These are phyloP conservation scores for Paelopatides confundens DNA, from an alignment of 53 echinoderm and acorn worm genomes.

Conservation along the genomic window DNA sequence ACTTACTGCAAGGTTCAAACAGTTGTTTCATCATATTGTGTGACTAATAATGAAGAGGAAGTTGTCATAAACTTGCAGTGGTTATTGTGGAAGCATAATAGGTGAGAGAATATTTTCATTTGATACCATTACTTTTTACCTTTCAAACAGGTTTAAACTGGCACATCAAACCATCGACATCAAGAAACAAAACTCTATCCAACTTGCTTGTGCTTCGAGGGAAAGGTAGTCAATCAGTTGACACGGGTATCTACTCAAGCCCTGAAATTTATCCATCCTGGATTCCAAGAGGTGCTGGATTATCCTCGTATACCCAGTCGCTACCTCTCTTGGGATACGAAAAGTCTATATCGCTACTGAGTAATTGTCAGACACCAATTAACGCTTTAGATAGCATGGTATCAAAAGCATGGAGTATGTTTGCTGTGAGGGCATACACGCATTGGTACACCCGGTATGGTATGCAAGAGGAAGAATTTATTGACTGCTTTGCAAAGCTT, in stretches of 20 bases:
- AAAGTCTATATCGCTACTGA: conserved; percentile 76
- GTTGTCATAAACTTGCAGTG: too few relatives aligned
- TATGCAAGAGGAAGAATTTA: conserved; percentile 94
- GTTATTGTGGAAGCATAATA: too few relatives aligned
- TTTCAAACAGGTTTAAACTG: conserved; percentile 81
- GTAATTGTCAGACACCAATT: conserved; percentile 86
- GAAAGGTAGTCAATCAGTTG: conserved; percentile 66
- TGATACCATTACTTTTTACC: too few relatives aligned
- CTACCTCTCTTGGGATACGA: conserved; percentile 73
- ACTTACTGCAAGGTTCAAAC: too few relatives aligned
- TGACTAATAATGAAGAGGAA: too few relatives aligned
- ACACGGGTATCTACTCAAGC: conserved; percentile 60
- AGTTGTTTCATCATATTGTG: too few relatives aligned
- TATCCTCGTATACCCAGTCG: conserved; percentile 62
- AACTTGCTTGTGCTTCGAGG: conserved; percentile 82
- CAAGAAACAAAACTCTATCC: conserved; percentile 74
- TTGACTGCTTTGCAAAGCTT: conserved; percentile 94
- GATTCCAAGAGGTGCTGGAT: conserved; percentile 71
- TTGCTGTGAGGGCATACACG: conserved; percentile 96
- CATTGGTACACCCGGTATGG: conserved; percentile 98
- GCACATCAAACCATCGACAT: conserved; percentile 72
- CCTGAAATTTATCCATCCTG: conserved; percentile 77
- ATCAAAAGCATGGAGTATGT: conserved; percentile 96
- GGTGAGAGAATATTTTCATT: too few relatives aligned
- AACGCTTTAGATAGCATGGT: conserved; percentile 66